Evolutionary conservation across 1,140 invertebrate genomes (phyloP), one percentile per base, ranked within the genome.

Genomic region (Temnothorax nylanderi): DNA sequence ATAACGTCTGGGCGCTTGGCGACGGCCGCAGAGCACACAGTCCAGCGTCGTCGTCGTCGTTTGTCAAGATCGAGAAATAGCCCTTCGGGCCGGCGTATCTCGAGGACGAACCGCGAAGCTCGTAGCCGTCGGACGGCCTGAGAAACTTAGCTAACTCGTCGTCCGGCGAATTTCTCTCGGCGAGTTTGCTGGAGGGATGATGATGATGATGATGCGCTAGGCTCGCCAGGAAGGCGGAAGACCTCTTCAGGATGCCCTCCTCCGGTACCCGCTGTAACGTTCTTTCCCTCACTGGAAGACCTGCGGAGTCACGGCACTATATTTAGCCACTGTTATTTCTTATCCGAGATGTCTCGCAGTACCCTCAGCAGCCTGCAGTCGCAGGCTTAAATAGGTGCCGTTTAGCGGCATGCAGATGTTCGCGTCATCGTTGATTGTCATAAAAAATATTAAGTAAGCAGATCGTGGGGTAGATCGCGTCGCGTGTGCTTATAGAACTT

Each of bases 201-300:
- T 93, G 26, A 26, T 26, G 26, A 26, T 26, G 26, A 26, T 26
- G 87, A 41, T 92, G 87, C 2, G 91, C 41, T 37, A 93, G 64
- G 41, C 69, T 91, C 47, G 92, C 90, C 26, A 94, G 67, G 71
- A 93, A 90, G 3, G 91, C 88, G 37, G 93, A 92, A 37, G 93
- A 93, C 58, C 85, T 92, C 54, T 91, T 92, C 21, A 94, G 76
- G 64, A 94, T 92, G 13, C 91, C 87, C 0, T 92, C 88, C 34
- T 90, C 87, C 21, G 56, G 21, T 72, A 72, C 67, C 37, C 62
- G 88, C 21, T 67, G 67, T 44, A 75, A 34, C 49, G 62, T 71
- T 47, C 80, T 86, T 78, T 87, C 86, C 16, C 34, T 18, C 3
- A 65, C 11, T 18, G 54, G 10, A 49, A 86, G 26, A 71, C 80